These are phyloP conservation scores for Bergia puertoricense DNA, from an alignment of 92 coral and sea anemone species.

Conservation along the genomic window DNA sequence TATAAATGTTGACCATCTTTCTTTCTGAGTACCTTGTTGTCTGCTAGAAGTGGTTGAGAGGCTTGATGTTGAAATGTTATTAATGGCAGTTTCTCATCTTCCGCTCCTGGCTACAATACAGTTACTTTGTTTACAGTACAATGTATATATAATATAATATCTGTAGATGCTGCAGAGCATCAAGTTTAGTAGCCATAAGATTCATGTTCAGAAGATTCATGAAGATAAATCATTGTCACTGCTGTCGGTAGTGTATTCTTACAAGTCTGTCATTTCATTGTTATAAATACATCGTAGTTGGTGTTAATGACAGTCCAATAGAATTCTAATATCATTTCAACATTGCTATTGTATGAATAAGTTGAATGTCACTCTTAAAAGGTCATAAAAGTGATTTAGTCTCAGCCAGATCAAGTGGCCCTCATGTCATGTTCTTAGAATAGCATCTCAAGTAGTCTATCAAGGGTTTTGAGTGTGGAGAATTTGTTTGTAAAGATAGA, in stretches of 20 bases:
- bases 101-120: too few relatives aligned
- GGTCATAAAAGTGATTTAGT: conserved; percentile 2
- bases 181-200: neutral
- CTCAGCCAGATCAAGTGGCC: neutral
- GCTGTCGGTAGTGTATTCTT: neutral
- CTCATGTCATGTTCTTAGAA: neutral
- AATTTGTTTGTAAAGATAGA: conserved; percentile 44
- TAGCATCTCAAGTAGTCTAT: conserved; percentile 1
- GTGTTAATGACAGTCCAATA: neutral
- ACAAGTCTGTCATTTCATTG: neutral
- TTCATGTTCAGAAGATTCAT: neutral
- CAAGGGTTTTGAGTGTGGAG: conserved; percentile 38
- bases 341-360: neutral
- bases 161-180: neutral
- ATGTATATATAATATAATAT: neutral
- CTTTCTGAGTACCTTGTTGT: too few relatives aligned
- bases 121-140: neutral
- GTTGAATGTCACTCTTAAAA: neutral
- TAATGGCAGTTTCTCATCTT: too few relatives aligned
- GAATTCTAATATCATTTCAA: neutral
- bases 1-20: too few relatives aligned
- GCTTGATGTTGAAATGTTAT: too few relatives aligned
- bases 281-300: neutral
- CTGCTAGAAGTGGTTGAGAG: too few relatives aligned
- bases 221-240: neutral